Conservation (phyloP, 2,113 vertebrate species). For the Hemiscyllium ocellatum region DNA sequence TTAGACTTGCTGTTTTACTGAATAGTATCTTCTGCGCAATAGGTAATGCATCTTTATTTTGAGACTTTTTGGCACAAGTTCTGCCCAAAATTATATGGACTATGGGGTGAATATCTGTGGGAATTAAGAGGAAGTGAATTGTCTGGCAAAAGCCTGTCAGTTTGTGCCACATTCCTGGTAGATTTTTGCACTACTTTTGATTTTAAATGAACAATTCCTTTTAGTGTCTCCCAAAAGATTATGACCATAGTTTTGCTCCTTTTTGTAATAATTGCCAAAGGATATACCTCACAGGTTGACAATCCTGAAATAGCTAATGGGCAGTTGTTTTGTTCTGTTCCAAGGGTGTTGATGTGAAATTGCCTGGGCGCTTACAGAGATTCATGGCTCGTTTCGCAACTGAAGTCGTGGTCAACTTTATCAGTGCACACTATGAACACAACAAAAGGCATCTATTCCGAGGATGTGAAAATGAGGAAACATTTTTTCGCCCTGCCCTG, state of each 20-base stretch:
- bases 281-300: background rate
- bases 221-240: background rate
- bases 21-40: background rate
- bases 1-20: background rate
- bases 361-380: background rate
- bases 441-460: slow-evolving; percentile 30
- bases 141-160: background rate
- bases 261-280: background rate
- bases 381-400: background rate
- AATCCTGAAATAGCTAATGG: background rate
- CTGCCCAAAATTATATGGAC: background rate
- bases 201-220: background rate
- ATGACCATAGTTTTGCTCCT: background rate
- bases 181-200: background rate
- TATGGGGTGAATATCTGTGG: background rate
- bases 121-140: background rate
- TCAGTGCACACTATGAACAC: slow-evolving; percentile 25
- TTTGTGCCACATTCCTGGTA: too few species aligned
- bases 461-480: slow-evolving; percentile 27
- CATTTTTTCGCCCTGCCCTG: slow-evolving; percentile 35
- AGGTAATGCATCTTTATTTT: background rate
- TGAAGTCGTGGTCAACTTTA: background rate
- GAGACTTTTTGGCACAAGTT: background rate
- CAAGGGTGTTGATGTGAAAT: background rate
- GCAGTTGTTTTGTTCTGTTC: background rate